A percentile compares a stretch with the other conserved stretches of the same genome.
phyloP scores from a whole-genome alignment of 2,113 vertebrate genomes.

The Corydoras sp. region DNA sequence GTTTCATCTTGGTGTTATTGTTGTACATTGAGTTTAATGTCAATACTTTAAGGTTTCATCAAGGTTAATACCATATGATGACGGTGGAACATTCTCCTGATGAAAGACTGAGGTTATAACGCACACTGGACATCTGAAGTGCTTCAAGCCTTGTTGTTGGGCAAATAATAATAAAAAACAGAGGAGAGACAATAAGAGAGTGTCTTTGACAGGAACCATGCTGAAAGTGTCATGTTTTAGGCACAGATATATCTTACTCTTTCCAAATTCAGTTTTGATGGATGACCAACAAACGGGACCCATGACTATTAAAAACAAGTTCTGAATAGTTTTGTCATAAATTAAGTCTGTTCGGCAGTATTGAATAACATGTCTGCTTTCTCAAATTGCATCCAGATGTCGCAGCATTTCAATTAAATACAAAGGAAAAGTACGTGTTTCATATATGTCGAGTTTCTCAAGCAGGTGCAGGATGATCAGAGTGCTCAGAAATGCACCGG shows the following conservation, averaged over 20 bases:
- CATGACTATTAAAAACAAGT: conserved; percentile 51
- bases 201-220: conserved; percentile 63
- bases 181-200: conserved; percentile 44
- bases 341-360: conserved; percentile 57
- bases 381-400: conserved; percentile 74
- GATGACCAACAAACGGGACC: conserved; percentile 56
- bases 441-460: conserved; percentile 53
- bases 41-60: too few species aligned
- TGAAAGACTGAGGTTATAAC: neutral
- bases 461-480: conserved; percentile 51
- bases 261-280: conserved; percentile 56
- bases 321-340: conserved; percentile 61
- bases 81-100: neutral
- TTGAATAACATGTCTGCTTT: conserved; percentile 62
- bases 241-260: conserved; percentile 36
- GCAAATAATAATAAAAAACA: conserved; percentile 33
- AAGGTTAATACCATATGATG: neutral
- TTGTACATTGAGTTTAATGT: too few species aligned
- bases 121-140: conserved; percentile 28
- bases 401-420: conserved; percentile 67
- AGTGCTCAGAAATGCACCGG: conserved; percentile 47
- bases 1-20: too few species aligned
- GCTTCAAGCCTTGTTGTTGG: conserved; percentile 24
- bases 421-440: conserved; percentile 66
- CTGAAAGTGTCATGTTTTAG: conserved; percentile 53